phyloP scores from a whole-genome alignment of 1,140 invertebrate genomes.

The Goniozus legneri region DNA sequence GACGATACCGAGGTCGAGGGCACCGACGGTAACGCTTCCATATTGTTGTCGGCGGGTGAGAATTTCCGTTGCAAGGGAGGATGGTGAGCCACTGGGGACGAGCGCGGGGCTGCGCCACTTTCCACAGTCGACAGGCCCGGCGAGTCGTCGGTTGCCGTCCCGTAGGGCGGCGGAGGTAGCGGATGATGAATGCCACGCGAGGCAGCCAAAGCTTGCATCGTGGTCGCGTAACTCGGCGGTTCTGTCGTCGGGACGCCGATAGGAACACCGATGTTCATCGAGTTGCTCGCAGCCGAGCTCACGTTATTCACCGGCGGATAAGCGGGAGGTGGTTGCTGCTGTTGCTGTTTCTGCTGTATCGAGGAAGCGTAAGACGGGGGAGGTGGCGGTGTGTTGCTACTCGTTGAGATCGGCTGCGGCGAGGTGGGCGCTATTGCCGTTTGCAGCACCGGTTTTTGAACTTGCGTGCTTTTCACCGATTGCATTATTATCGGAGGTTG shows the following conservation, averaged over 20 bases:
- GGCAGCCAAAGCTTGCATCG: constrained; percentile 83
- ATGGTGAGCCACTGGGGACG: constrained; percentile 56
- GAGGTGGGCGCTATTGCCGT: constrained; percentile 87
- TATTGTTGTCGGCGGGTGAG: constrained; percentile 55
- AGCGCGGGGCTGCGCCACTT: constrained; percentile 47
- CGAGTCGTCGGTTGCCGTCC: constrained; percentile 50
- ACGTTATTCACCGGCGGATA: constrained; percentile 39
- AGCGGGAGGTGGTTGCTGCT: constrained; percentile 53
- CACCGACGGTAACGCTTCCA: constrained; percentile 44
- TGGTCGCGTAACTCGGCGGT: constrained; percentile 86
- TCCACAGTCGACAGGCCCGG: constrained; percentile 55
- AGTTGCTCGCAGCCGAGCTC: constrained; percentile 20
- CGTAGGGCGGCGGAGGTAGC: constrained; percentile 69
- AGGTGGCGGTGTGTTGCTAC: constrained; percentile 60
- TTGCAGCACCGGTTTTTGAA: constrained; percentile 89
- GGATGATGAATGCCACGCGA: constrained; percentile 66
- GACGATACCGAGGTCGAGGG: constrained; percentile 51
- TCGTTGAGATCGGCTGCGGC: constrained; percentile 59
- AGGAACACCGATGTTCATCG: constrained; percentile 30
- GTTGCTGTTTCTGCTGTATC: constrained; percentile 69
- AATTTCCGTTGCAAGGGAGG: constrained; percentile 63
- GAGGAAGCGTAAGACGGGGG: constrained; percentile 78
- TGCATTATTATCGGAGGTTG: constrained; percentile 95
- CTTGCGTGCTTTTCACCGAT: constrained; percentile 90
- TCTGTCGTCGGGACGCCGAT: constrained; percentile 76